Evolutionary conservation across 2,797 vertebrate genomes (phyloP), one percentile per base, ranked within the genome.

Genomic region (Gephyroberyx darwinii): DNA sequence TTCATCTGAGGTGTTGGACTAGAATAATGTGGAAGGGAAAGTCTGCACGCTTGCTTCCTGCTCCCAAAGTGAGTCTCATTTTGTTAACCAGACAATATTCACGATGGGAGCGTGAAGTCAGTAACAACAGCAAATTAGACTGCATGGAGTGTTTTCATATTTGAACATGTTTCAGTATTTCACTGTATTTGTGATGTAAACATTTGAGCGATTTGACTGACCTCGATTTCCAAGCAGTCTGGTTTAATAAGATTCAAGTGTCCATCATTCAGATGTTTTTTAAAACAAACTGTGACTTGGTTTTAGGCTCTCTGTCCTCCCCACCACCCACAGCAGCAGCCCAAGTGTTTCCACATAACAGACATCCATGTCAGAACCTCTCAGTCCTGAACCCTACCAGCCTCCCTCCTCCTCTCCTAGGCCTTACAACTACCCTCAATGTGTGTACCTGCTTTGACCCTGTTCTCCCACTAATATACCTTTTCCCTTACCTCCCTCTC

Each of bases 361-460:
- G 53, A 45, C 81, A 69, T 89, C 72, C 81, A 75, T 84, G 78
- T 81, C 84, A 63, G 71, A 86, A 84, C 84, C 81, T 50, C 48
- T 84, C 73, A 58, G 47, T 75, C 88, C 86, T n/a, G 57, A 84
- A 54, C 80, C 84, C 76, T 13, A 70, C 76, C 83, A 83, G 75
- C 80, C 77, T 71, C 75, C 62, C 45, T 63, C 83, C 82, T 73
- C 81, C 80, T 78, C 74, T 72, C 85, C 79, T 65, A n/a, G 67
- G 71, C 81, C 78, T 47, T 2, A 70, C 60, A 67, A 72, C 80
- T 66, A 5, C 77, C 89, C 91, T 90, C 86, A 85, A 78, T 92
- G 91, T 93, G 88, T 93, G 90, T 65, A 85, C 89, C 91, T 91
- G 82, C 86, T 84, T 81, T 88, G 85, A 92, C 90, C 91, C 88